Base-by-base conservation (phyloP, 2,888 invertebrate species). In the Volucella zonaria region DNA sequence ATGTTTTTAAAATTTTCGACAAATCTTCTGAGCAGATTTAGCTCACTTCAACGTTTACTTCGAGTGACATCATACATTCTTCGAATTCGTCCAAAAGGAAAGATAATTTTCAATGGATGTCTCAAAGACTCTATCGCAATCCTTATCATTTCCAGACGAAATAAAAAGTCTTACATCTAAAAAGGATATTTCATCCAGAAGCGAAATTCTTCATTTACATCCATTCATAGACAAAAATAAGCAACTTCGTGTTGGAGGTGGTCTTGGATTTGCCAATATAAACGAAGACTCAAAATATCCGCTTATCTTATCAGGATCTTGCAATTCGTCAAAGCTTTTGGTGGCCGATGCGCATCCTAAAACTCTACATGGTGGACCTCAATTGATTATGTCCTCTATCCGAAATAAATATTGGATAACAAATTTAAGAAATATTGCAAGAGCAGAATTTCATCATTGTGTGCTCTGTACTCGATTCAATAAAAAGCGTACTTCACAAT, bases 171-270 rank as follows among this genome's bases (percentile, higher is more conserved):
- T 68, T 9, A n/a, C 10, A 40, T 15, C 11, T 38, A 58, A 58
- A 45, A 9, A 14, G 12, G 47, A 14, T 38, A 14, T 68, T 52
- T 52, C 52, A 12, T 43, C 52, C n/a, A 68, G 56, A 54, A 38
- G 56, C 12, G 40, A 70, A 49, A 15, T 49, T 10, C 11, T 42
- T 18, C 49, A 10, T 40, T 18, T 58, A 40, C 38, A 58, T 40
- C 87, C 81, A 15, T 81, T 87, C 47, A n/a, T 85, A 1, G 85
- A 85, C 45, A 12, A 58, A 8, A 38, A 51, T 9, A 38, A 15
- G 3, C 12, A 58, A 10, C 10, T 74, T 8, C 56, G 73, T 12
- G 79, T 79, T 14, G 81, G 82, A 12, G 82, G 85, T 0, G 11
- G 82, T 49, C 11, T 82, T 11, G 10, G 56, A 31, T 54, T 68